A percentile compares a stretch with the other conserved stretches of the same genome.
Conservation (phyloP, 1,140 invertebrate species). For the Drosophila guanche region DNA sequence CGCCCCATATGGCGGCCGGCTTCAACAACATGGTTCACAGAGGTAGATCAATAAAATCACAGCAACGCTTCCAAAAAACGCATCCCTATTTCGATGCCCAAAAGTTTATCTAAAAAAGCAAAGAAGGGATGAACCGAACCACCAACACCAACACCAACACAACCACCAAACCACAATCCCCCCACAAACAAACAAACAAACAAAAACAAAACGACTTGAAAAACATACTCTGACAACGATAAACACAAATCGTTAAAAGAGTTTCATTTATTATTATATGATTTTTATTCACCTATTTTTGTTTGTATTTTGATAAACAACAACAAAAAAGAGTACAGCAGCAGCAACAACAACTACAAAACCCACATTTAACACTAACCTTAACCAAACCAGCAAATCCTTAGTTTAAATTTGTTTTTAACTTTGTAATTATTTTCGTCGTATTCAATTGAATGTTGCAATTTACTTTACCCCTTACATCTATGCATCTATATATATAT, state of each 20-base stretch:
- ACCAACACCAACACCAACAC: constrained; percentile 24
- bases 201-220: constrained; percentile 26
- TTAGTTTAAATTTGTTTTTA: constrained; percentile 49
- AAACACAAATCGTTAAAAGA: constrained; percentile 11
- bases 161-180: constrained; percentile 10
- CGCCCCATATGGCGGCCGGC: constrained; percentile 66
- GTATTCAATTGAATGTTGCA: constrained; percentile 52
- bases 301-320: constrained; percentile 35
- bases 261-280: too few species aligned
- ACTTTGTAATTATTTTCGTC: constrained; percentile 13
- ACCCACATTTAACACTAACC: constrained; percentile 21
- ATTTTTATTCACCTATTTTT: constrained; percentile 10
- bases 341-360: constrained; percentile 32
- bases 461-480: constrained; percentile 10
- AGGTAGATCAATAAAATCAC: constrained; percentile 83
- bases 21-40: constrained; percentile 83
- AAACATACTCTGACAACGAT: constrained; percentile 13
- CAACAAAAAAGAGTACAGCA: constrained; percentile 43
- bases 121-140: constrained; percentile 11
- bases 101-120: constrained; percentile 76
- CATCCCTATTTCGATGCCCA: constrained; percentile 83
- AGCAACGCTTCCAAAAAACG: constrained; percentile 81
- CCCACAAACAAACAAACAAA: constrained; percentile 25
- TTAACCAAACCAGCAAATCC: constrained; percentile 34
- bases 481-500: constrained; percentile 4